phyloP scores from a whole-genome alignment of 2,888 invertebrate genomes.

The Eupithecia subfuscata region DNA sequence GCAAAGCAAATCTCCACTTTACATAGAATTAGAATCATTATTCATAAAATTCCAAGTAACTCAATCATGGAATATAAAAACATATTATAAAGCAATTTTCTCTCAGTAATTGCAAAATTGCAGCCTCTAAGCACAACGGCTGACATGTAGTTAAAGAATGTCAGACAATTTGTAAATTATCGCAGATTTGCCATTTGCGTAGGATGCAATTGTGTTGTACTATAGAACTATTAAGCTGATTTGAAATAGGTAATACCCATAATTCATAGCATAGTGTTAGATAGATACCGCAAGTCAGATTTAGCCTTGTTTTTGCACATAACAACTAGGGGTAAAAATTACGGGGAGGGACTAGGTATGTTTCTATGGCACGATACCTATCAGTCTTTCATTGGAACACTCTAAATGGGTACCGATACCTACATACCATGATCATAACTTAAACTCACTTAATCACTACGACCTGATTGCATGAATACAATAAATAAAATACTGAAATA shows the following conservation, averaged over 20 bases:
- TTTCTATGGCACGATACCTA: too few relatives aligned
- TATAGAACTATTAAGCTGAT: constrained; percentile 8
- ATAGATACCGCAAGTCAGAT: too few relatives aligned
- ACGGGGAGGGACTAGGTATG: too few relatives aligned
- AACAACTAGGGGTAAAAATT: too few relatives aligned
- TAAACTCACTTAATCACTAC: too few relatives aligned
- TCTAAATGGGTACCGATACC: too few relatives aligned
- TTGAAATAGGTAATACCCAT: neutral
- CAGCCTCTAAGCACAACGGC: constrained; percentile 11
- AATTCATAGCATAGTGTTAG: too few relatives aligned
- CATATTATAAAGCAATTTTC: constrained; percentile 19
- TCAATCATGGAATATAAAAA: constrained; percentile 11
- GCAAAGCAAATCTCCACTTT: neutral
- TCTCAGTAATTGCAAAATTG: constrained; percentile 18
- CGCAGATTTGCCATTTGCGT: constrained; percentile 4
- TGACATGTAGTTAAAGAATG: constrained; percentile 17
- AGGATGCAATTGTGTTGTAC: neutral
- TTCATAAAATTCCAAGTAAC: constrained; percentile 16
- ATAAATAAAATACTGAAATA: too few relatives aligned
- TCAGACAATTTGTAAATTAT: constrained; percentile 22
- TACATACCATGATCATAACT: too few relatives aligned
- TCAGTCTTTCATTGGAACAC: too few relatives aligned
- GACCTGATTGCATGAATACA: too few relatives aligned
- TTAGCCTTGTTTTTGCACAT: too few relatives aligned
- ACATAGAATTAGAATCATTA: neutral